These are phyloP conservation scores for Zophobas atratus DNA, from an alignment of 1,140 invertebrate species.

Conservation along the genomic window DNA sequence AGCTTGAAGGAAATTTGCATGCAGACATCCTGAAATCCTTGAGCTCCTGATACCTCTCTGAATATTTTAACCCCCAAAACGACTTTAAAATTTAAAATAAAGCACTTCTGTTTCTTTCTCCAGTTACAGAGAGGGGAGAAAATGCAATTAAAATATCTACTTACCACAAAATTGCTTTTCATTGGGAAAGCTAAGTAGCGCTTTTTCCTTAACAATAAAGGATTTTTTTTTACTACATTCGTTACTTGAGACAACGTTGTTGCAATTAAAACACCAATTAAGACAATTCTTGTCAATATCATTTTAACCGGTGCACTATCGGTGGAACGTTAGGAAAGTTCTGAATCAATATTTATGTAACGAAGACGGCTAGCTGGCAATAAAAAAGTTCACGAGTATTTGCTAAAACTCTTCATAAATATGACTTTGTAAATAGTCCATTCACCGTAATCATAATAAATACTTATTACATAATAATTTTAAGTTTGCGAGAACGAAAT, in stretches of 20 bases:
- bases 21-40: conserved; percentile 30
- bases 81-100: conserved; percentile 45
- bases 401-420: background rate
- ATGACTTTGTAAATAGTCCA: too few species aligned
- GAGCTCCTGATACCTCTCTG: conserved; percentile 38
- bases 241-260: conserved; percentile 17
- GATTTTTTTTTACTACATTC: conserved; percentile 16
- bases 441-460: too few species aligned
- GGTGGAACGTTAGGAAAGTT: background rate
- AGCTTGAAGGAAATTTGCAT: conserved; percentile 40
- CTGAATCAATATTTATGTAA: conserved; percentile 5
- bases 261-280: conserved; percentile 11
- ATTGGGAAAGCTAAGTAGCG: conserved; percentile 47
- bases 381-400: conserved; percentile 24
- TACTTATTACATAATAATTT: too few species aligned
- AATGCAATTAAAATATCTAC: conserved; percentile 1
- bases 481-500: too few species aligned
- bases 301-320: background rate
- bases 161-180: conserved; percentile 51
- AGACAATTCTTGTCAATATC: background rate
- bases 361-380: background rate
- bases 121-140: background rate
- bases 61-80: conserved; percentile 46
- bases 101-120: conserved; percentile 10
- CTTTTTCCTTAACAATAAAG: conserved; percentile 34